Conservation (phyloP, 2,888 invertebrate species). For the Agrochola litura region DNA sequence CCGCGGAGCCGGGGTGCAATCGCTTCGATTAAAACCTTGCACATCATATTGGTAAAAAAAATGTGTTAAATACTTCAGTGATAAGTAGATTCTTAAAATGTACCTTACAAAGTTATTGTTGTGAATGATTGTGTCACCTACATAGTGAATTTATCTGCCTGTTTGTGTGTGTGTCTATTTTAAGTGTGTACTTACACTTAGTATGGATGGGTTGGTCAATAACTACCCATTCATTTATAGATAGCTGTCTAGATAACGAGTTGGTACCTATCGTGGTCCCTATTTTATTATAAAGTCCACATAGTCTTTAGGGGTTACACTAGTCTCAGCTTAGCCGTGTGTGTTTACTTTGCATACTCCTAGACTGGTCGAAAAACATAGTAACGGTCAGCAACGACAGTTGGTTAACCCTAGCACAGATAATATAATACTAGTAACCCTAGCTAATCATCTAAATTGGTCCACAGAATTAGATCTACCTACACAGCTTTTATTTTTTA, state of each 20-base stretch:
- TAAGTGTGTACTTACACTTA: neutral
- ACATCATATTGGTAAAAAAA: slow-evolving; percentile 69
- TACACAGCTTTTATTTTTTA: neutral
- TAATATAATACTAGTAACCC: too few relatives aligned
- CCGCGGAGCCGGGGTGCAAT: slow-evolving; percentile 75
- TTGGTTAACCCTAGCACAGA: too few relatives aligned
- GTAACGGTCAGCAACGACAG: neutral
- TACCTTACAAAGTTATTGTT: slow-evolving; percentile 6
- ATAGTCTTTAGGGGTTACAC: neutral
- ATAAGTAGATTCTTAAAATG: slow-evolving; percentile 6
- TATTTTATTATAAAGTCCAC: neutral
- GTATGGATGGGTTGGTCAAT: neutral
- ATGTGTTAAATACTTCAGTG: slow-evolving; percentile 26
- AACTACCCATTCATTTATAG: neutral
- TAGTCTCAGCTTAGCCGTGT: neutral
- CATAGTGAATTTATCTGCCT: slow-evolving; percentile 5
- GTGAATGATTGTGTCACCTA: slow-evolving; percentile 32
- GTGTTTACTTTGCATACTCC: neutral
- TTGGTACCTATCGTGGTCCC: neutral
- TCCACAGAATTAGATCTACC: neutral
- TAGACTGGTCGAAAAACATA: neutral
- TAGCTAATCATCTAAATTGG: neutral
- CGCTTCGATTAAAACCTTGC: slow-evolving; percentile 62
- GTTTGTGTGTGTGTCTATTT: slow-evolving; percentile 15
- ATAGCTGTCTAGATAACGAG: neutral